Evolutionary conservation across 2,797 vertebrate species (phyloP), one percentile per base, ranked within the genome.

Genomic region (Siniperca scherzeri): DNA sequence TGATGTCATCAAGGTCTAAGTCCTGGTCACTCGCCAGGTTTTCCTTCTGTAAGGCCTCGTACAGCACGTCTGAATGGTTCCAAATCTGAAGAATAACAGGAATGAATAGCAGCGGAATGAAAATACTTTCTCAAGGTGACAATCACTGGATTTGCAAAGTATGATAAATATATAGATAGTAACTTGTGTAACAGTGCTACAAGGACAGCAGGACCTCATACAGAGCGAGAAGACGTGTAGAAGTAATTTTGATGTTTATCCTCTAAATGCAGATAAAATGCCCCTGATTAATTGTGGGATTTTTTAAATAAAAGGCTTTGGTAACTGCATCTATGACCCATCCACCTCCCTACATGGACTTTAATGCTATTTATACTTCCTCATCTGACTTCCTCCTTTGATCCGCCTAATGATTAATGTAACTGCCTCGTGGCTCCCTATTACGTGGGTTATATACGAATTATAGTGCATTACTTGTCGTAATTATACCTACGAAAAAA

Each of bases 1-100:
- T 94, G 77, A 99, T 94, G 91, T 99, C 98, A 78, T 99, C 98
- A 50, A 99, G 97, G 78, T 99, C 98, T 25, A 99, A 91, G 90
- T 99, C 98, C 90, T 99, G 98, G 82, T 99, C 98, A 0, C 96
- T 99, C 65, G 98, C 95, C 89, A 99, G 89, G 92, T 95, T 99
- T 87, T 99, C 97, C 91, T 99, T 99, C 92, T 99, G 98, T 67
- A 99, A 92, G 69, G 98, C 96, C 93, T 99, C 98, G 22, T 98
- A 98, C 7, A 99, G 93, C 60, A 99, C 97, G n/a, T 99, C 98
- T 2, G 98, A 97, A 87, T 99, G 98, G 90, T 99, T 99, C 98
- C 98, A 99, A 71, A 99, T 99, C 98, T 99, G 65, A 73, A 91
- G 2, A 30, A 52, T 1, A 10, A 77, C 30, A 52, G 53, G 21